Conservation (phyloP, 2,797 vertebrate species). For the Chelonia mydas region DNA sequence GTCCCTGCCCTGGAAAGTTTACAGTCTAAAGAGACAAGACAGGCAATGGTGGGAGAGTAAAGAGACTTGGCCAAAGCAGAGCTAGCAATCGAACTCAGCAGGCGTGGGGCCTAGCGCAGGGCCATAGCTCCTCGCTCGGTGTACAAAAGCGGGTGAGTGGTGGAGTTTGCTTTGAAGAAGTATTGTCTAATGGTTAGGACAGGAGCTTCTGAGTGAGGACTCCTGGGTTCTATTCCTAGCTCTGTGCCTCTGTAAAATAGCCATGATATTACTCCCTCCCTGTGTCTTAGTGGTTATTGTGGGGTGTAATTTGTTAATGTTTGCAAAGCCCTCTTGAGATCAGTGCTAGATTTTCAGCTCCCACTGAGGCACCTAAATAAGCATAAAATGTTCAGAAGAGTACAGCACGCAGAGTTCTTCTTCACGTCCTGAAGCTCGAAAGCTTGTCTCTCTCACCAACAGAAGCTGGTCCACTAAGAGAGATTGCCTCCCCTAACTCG, state of each 20-base stretch:
- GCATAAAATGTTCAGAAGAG: background rate
- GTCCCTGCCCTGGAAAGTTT: background rate
- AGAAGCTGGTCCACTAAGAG: background rate
- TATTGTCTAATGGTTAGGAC: background rate
- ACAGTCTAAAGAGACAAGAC: background rate
- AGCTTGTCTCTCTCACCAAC: background rate
- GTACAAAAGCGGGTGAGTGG: background rate
- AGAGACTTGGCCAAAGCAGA: no score
- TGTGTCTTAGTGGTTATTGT: background rate
- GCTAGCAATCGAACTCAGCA: background rate
- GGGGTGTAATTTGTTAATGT: background rate
- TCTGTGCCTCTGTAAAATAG: background rate
- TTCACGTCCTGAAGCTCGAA: background rate
- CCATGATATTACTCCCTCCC: background rate
- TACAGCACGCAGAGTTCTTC: background rate
- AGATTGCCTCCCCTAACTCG: background rate
- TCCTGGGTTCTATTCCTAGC: background rate
- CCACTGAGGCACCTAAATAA: background rate
- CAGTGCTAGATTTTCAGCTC: background rate
- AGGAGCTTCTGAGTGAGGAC: background rate
- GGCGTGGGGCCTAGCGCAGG: background rate
- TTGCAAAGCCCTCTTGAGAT: background rate
- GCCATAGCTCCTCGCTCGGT: background rate
- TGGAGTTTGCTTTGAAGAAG: background rate
- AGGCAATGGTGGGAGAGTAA: background rate